Conservation (phyloP, 64 coral and sea anemone genomes). For the Platygyra sinensis region DNA sequence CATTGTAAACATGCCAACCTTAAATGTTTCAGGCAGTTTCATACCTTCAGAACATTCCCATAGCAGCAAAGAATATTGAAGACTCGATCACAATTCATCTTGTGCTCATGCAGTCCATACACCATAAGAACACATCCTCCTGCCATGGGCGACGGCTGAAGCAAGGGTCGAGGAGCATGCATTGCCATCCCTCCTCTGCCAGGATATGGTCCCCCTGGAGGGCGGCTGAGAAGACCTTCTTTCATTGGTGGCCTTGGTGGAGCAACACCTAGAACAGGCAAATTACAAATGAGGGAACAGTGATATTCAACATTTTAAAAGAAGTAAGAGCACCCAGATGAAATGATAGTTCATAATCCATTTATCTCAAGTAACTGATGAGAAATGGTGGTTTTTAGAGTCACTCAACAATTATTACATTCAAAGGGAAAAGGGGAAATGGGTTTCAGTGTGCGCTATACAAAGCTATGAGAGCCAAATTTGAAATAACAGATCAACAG, state of each 20-base stretch:
- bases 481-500: too few relatives aligned
- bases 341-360: too few relatives aligned
- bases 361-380: too few relatives aligned
- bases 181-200: conserved; percentile 57
- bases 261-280: neutral
- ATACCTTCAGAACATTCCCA: conserved; percentile 95
- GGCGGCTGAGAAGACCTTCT: conserved; percentile 84
- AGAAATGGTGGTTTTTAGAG: too few relatives aligned
- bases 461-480: too few relatives aligned
- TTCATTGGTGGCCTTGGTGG: conserved; percentile 38
- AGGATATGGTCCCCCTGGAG: conserved; percentile 42
- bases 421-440: too few relatives aligned
- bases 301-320: too few relatives aligned
- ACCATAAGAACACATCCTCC: conserved; percentile 87
- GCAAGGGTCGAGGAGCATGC: conserved; percentile 43
- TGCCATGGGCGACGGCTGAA: conserved; percentile 36
- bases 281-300: neutral
- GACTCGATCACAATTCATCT: conserved; percentile 91
- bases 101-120: conserved; percentile 86
- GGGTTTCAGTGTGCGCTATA: too few relatives aligned
- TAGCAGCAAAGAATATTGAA: conserved; percentile 97
- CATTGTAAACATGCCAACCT: neutral
- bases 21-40: neutral
- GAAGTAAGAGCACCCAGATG: too few relatives aligned
- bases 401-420: too few relatives aligned